Evolutionary conservation across 2,888 invertebrate genomes (phyloP), one percentile per base, ranked within the genome.

Genomic region (Pterostichus niger): DNA sequence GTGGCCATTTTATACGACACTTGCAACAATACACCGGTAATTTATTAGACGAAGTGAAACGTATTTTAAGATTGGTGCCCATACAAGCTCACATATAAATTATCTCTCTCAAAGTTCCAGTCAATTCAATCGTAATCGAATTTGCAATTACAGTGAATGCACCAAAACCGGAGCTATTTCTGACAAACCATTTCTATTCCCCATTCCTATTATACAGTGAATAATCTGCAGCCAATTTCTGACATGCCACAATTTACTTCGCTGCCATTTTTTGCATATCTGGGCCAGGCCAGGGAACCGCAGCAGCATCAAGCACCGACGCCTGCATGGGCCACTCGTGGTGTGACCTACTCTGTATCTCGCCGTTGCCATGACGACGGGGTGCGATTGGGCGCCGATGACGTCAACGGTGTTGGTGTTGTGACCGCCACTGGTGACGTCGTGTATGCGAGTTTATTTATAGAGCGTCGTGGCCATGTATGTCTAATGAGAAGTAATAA

Each of bases 401-500:
- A 78, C 78, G 59, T 78, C 78, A 78, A 44, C n/a, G 6, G 33
- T 40, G 40, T 40, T 24, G 33, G 64, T 64, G 64, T 64, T 64
- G 64, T 64, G 64, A 71, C 40, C 77, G 77, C 56, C 35, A 35
- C 78, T 35, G 17, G 33, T 81, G 81, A 81, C 81, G 81, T 81
- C 68, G 13, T 15, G 77, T 40, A 77, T 40, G 59, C 46, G 31
- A n/a, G 71, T 71, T 24, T 59, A 71, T 71, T 46, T 71, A 75
- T 75, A 75, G 75, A 75, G 52, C 75, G 52, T 31, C 49, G 35
- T 46, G 54, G 7, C 59, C 54, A 68, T 33, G 56, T 81, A 73
- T 71, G 40, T 40, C 81, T 81, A 81, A 81, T 81, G 81, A 81
- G 81, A 73, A 81, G 73, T 81, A 71, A 81, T 81, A 81, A 81